Evolutionary conservation across 2,113 vertebrate species (phyloP), one percentile per base, ranked within the genome.

Genomic region (Ammodytes marinus): DNA sequence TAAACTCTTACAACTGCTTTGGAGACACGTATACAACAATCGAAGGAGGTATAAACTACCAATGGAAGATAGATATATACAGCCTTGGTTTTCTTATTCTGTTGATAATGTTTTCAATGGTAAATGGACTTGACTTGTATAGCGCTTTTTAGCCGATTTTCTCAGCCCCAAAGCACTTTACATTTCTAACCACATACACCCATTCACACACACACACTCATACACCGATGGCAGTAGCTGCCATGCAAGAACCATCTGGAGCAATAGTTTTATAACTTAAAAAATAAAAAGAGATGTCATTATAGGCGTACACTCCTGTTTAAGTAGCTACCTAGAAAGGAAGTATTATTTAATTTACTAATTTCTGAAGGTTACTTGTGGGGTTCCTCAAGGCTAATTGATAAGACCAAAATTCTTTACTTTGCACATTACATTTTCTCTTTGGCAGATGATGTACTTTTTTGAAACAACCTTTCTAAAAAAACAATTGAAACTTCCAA

Each of bases 211-310:
- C n/a, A n/a, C n/a, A n/a, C n/a, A n/a, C n/a, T n/a, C n/a, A n/a
- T n/a, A n/a, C n/a, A n/a, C n/a, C n/a, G n/a, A n/a, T n/a, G n/a
- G n/a, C n/a, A n/a, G n/a, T n/a, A n/a, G n/a, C n/a, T n/a, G n/a
- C n/a, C n/a, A n/a, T n/a, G n/a, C n/a, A n/a, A n/a, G n/a, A n/a
- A n/a, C n/a, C n/a, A n/a, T n/a, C n/a, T n/a, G n/a, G n/a, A n/a
- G n/a, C n/a, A n/a, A n/a, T n/a, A n/a, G n/a, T n/a, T n/a, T n/a
- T n/a, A n/a, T n/a, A n/a, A n/a, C n/a, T n/a, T n/a, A n/a, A n/a
- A n/a, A n/a, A n/a, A n/a, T n/a, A n/a, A n/a, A n/a, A 12, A 42
- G 0, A 7, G 17, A 53, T 8, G 0, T 1, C 1, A 9, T 5
- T 10, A 45, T 8, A 63, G 17, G 40, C 8, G 4, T n/a, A 50